phyloP scores from a whole-genome alignment of 2,113 vertebrate species.

The Pteronura brasiliensis region DNA sequence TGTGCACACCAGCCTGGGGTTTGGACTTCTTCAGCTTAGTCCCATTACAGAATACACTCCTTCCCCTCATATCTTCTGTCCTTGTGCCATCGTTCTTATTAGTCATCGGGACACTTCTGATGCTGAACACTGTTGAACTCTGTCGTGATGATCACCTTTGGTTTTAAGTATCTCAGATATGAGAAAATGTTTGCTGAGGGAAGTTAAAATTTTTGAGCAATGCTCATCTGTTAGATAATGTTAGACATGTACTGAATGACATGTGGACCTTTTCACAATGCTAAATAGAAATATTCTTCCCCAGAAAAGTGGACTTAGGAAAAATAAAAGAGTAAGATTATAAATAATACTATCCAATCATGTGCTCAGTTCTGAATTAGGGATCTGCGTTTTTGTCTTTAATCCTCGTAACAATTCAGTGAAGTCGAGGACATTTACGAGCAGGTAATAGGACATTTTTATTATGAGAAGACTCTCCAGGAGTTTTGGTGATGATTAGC shows the following conservation, averaged over 20 bases:
- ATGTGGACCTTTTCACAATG: neutral
- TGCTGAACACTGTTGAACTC: neutral
- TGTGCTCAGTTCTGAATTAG: neutral
- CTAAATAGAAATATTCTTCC: neutral
- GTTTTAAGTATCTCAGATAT: neutral
- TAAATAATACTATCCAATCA: neutral
- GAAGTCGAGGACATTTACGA: rapidly evolving
- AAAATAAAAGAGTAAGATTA: neutral
- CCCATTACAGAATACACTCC: no score
- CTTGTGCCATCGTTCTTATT: rapidly evolving
- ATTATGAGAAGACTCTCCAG: neutral
- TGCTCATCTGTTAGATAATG: neutral
- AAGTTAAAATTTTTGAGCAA: neutral
- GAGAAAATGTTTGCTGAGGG: neutral
- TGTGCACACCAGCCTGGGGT: neutral
- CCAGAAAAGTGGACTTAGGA: neutral
- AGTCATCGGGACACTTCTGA: neutral
- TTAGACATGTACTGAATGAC: neutral
- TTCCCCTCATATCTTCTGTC: rapidly evolving
- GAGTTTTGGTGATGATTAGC: neutral
- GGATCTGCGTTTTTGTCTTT: neutral
- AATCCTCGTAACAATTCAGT: neutral
- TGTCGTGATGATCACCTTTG: neutral
- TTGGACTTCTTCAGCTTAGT: neutral
- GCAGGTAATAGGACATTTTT: neutral